A percentile compares a stretch with the other conserved stretches of the same genome.
Conservation (phyloP, 1,140 invertebrate genomes). For the Latrodectus geometricus region DNA sequence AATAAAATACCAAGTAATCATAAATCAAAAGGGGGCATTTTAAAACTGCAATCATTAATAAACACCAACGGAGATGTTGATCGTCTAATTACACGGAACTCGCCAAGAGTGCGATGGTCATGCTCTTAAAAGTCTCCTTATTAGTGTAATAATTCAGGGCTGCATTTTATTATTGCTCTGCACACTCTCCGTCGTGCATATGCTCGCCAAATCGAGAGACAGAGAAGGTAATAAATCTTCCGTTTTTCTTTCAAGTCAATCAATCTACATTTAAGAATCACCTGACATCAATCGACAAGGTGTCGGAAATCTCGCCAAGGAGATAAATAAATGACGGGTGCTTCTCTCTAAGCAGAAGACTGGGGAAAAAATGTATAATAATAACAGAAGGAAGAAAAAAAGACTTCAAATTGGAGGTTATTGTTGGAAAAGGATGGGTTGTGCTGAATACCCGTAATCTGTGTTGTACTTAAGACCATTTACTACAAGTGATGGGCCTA, state of each 20-base stretch:
- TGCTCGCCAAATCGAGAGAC: neutral
- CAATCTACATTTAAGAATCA: constrained; percentile 55
- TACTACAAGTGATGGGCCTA: constrained; percentile 1
- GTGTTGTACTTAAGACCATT: constrained; percentile 26
- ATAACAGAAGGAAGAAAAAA: constrained; percentile 1
- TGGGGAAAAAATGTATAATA: neutral
- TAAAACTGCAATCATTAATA: constrained; percentile 1
- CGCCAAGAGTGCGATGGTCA: neutral
- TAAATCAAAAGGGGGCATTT: too few relatives aligned
- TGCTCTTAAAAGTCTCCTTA: neutral
- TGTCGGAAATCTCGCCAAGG: constrained; percentile 36
- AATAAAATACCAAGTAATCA: too few relatives aligned
- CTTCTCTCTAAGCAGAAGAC: neutral
- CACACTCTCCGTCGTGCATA: neutral
- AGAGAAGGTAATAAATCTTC: constrained; percentile 25
- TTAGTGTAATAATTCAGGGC: constrained; percentile 2
- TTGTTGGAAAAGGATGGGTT: neutral
- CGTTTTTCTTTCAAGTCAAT: constrained; percentile 15
- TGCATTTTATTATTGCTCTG: neutral
- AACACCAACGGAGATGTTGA: constrained; percentile 1
- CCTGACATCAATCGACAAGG: constrained; percentile 52
- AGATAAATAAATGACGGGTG: constrained; percentile 45
- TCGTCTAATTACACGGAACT: constrained; percentile 2
- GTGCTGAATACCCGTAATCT: constrained; percentile 3
- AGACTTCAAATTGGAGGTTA: neutral